Evolutionary conservation across 2,113 vertebrate species (phyloP).

Genomic region (Equus przewalskii): DNA sequence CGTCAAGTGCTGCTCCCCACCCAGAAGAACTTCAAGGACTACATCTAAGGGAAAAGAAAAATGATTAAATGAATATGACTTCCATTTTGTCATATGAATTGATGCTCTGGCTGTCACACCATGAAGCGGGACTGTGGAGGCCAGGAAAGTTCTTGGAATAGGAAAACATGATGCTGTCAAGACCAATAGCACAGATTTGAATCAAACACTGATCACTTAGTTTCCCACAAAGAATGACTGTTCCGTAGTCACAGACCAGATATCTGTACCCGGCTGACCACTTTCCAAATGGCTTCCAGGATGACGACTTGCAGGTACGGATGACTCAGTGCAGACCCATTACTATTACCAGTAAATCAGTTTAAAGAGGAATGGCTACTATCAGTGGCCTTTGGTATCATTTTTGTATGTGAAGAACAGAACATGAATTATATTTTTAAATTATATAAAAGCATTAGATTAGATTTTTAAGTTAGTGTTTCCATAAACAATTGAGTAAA

Average conservation of each 20-base stretch:
- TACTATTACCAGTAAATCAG: not conserved
- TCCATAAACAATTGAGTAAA: constrained; percentile 59
- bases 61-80: not conserved
- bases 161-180: constrained; percentile 57
- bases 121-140: not conserved
- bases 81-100: not conserved
- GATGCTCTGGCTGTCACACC: constrained; percentile 2
- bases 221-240: constrained; percentile 34
- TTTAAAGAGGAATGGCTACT: constrained; percentile 29
- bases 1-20: not conserved
- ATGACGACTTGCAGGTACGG: not conserved
- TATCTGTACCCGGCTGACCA: not conserved
- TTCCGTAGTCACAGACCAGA: not conserved
- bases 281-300: constrained; percentile 27
- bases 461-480: constrained; percentile 57
- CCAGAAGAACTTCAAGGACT: not conserved
- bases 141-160: not conserved
- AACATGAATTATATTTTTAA: constrained; percentile 27
- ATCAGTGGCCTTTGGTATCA: not conserved
- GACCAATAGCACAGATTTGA: not conserved
- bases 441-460: constrained; percentile 18
- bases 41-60: not conserved
- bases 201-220: not conserved
- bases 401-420: constrained; percentile 51
- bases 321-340: not conserved